Evolutionary conservation across 2,113 vertebrate genomes (phyloP), one percentile per base, ranked within the genome.

Genomic region (Mola mola): DNA sequence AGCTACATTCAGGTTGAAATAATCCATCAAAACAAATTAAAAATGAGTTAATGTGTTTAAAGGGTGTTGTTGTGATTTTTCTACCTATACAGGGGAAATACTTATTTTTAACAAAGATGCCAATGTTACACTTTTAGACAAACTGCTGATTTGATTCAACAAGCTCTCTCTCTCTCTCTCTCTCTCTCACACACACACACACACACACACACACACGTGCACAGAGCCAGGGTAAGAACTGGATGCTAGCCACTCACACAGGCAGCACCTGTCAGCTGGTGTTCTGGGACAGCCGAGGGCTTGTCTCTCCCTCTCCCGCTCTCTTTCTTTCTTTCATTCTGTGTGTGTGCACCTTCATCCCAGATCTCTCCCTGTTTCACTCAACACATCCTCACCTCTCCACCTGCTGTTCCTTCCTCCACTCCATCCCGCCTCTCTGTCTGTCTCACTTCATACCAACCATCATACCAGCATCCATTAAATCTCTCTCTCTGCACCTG

Each of bases 191-290:
- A 65, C 28, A 24, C 41, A 52, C 20, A 48, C 66, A 51, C 34
- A 22, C 65, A 46, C 20, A 7, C 57, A 46, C 49, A 42, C 50
- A 48, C 46, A 68, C 11, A 26, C 16, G 48, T 29, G 28, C 60
- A 71, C 16, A 12, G 21, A 57, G 19, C 28, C 75, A 78, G 76
- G 65, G 71, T 66, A 47, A 49, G 73, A 72, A 79, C 47, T 41
- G 84, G 83, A 82, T 56, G 66, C 71, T 62, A 19, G 76, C 79
- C 78, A 75, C 82, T 81, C 78, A 81, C 57, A 87, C 69, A 74
- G 51, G 66, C 59, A 79, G 86, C 88, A 91, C 90, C 88, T 89
- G 88, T 90, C 89, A 91, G 90, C 88, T 91, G 89, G 86, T 82
- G 76, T 79, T 79, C 46, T 82, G 68, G 84, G 80, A 85, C 76